Conservation (phyloP, 2,888 invertebrate species). For the Heliconius charithonia region DNA sequence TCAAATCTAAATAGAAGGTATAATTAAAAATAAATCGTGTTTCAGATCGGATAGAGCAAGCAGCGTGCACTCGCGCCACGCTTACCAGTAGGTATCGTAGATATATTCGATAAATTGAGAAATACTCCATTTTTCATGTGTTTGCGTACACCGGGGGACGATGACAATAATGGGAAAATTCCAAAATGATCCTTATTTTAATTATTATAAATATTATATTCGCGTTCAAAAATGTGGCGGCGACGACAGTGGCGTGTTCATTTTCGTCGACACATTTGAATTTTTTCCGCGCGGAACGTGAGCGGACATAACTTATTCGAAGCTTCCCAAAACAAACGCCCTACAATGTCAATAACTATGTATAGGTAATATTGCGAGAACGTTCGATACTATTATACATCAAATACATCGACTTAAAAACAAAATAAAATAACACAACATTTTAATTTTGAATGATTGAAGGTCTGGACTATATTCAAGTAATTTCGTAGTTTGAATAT, state of each 20-base stretch:
- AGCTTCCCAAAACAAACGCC: constrained; percentile 26
- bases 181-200: constrained; percentile 1
- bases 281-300: constrained; percentile 39
- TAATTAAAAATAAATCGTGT: constrained; percentile 6
- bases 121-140: constrained; percentile 35
- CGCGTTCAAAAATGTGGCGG: background rate
- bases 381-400: background rate
- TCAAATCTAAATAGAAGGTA: background rate
- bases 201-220: background rate
- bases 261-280: constrained; percentile 29
- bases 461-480: too few species aligned
- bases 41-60: background rate
- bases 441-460: too few species aligned
- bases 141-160: constrained; percentile 21
- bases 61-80: background rate
- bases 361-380: background rate
- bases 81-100: constrained; percentile 7
- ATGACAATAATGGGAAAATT: background rate
- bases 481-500: too few species aligned
- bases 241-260: constrained; percentile 5
- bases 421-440: background rate
- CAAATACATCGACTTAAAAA: background rate
- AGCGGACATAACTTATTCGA: constrained; percentile 37
- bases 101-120: constrained; percentile 32
- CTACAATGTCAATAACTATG: background rate